These are phyloP conservation scores for Oreohelix idahoensis DNA, from an alignment of 1,140 invertebrate species.

Conservation along the genomic window DNA sequence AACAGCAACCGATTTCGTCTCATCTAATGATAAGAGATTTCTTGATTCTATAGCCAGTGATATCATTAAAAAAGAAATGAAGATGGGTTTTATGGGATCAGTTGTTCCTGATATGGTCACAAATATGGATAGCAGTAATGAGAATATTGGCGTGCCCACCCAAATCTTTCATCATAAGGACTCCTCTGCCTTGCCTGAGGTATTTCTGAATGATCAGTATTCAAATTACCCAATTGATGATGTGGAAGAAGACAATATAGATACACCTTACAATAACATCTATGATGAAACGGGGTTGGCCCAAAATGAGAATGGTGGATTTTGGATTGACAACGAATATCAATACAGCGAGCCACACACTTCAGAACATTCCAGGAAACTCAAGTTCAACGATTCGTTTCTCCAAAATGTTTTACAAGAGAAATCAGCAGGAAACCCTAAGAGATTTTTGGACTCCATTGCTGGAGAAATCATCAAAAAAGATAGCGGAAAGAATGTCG, in stretches of 20 bases:
- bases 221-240: background rate
- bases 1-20: background rate
- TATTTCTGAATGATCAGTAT: background rate
- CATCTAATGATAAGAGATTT: background rate
- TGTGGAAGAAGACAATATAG: background rate
- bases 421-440: too few species aligned
- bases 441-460: background rate
- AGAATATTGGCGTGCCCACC: background rate
- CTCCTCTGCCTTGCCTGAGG: background rate
- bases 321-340: background rate
- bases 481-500: too few species aligned
- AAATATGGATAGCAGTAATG: background rate
- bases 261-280: background rate
- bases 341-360: background rate
- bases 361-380: background rate
- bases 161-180: background rate
- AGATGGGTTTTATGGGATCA: background rate
- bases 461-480: conserved; percentile 1
- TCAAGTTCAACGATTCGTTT: background rate
- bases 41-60: background rate
- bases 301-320: background rate
- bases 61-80: background rate
- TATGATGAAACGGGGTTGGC: background rate
- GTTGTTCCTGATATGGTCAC: background rate
- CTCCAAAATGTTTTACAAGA: background rate